These are phyloP conservation scores for Drosophila siamana DNA, from an alignment of 2,888 invertebrate genomes.

Conservation along the genomic window DNA sequence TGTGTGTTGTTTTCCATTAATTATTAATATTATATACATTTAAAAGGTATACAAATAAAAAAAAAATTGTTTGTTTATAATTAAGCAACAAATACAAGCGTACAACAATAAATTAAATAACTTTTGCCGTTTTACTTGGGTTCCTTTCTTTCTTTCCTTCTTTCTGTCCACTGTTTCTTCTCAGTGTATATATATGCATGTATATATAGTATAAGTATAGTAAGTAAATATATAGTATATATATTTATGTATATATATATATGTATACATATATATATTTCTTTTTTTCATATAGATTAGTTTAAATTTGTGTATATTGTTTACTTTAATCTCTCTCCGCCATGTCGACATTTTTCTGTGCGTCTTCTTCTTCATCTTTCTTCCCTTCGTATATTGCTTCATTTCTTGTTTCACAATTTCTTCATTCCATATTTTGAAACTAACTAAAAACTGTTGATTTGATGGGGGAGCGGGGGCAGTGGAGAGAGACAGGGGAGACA, in stretches of 20 bases:
- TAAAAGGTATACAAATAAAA: slow-evolving; percentile 64
- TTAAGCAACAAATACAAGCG: slow-evolving; percentile 78
- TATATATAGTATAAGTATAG: slow-evolving; percentile 36
- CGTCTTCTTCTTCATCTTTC: slow-evolving; percentile 27
- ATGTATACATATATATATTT: slow-evolving; percentile 30
- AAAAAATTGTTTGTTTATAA: slow-evolving; percentile 63
- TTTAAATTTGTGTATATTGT: slow-evolving; percentile 33
- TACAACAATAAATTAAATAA: slow-evolving; percentile 77
- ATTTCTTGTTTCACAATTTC: slow-evolving; percentile 16
- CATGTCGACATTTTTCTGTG: slow-evolving; percentile 37
- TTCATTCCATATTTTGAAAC: slow-evolving; percentile 12
- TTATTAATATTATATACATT: slow-evolving; percentile 58
- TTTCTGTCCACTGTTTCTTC: slow-evolving; percentile 13
- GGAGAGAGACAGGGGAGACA: background rate
- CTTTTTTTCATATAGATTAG: slow-evolving; percentile 24
- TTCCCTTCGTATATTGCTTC: background rate
- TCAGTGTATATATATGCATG: slow-evolving; percentile 28
- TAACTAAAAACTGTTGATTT: slow-evolving; percentile 23
- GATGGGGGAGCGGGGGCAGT: background rate
- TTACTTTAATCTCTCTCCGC: slow-evolving; percentile 28
- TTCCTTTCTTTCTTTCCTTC: slow-evolving; percentile 41
- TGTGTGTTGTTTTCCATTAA: slow-evolving; percentile 35
- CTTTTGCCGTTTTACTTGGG: slow-evolving; percentile 69
- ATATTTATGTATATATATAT: slow-evolving; percentile 26
- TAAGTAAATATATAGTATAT: slow-evolving; percentile 38